Conservation (phyloP, 2,113 vertebrate genomes). For the Macaca fascicularis region DNA sequence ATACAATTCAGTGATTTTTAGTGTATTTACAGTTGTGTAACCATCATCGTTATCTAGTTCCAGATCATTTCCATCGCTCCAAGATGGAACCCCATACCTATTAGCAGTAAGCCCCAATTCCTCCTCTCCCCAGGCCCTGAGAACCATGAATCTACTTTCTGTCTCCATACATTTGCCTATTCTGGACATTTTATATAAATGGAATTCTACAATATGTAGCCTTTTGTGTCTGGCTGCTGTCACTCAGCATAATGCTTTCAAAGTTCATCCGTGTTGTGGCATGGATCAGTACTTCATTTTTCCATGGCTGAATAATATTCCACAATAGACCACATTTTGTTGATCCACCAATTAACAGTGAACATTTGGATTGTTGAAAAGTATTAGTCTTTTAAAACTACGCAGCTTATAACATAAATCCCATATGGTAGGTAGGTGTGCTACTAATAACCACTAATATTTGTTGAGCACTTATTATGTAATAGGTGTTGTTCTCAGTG, state of each 20-base stretch:
- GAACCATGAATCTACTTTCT: neutral
- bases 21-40: neutral
- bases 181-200: neutral
- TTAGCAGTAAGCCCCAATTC: neutral
- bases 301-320: neutral
- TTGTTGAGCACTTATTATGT: neutral
- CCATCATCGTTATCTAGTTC: neutral
- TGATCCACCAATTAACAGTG: neutral
- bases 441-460: neutral
- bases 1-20: neutral
- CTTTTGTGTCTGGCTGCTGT: neutral
- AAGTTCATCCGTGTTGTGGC: neutral
- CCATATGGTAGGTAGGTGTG: neutral
- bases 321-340: neutral
- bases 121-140: neutral
- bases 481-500: neutral
- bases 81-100: neutral
- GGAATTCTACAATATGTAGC: neutral
- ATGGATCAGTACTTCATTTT: neutral
- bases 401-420: neutral
- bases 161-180: neutral
- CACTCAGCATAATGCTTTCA: neutral
- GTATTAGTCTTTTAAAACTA: neutral
- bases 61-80: neutral
- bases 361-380: neutral